These are phyloP conservation scores for Diarsia brunnea DNA, from an alignment of 2,888 invertebrate genomes.

Conservation along the genomic window DNA sequence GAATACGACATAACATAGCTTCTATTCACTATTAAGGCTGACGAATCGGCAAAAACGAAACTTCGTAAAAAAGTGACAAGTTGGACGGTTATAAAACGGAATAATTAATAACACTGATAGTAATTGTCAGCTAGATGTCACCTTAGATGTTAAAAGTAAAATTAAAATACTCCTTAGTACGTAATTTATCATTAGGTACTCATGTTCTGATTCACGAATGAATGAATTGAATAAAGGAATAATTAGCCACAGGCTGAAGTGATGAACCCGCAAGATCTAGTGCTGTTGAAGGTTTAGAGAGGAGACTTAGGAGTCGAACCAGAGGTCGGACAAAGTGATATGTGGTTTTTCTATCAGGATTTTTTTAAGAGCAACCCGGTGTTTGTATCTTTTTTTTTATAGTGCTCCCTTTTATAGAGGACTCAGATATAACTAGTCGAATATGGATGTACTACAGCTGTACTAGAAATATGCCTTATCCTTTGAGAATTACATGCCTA, in stretches of 20 bases:
- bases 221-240: neutral
- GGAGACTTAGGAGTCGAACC: too few relatives aligned
- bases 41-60: neutral
- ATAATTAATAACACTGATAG: neutral
- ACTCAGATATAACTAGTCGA: neutral
- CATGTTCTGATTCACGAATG: neutral
- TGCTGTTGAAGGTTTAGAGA: neutral
- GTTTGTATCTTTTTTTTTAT: neutral
- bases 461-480: neutral
- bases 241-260: neutral
- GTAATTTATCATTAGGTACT: neutral
- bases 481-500: neutral
- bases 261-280: neutral
- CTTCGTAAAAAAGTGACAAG: neutral
- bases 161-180: neutral
- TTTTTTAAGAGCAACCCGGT: fast-evolving
- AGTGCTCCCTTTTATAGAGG: neutral
- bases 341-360: neutral
- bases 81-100: neutral
- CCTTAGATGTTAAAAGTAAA: neutral
- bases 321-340: neutral
- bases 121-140: neutral
- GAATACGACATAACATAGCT: neutral
- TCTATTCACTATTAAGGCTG: neutral
- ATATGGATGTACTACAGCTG: neutral